Base-by-base conservation (phyloP, 2,888 invertebrate genomes). In the Ornithoptera alexandrae region DNA sequence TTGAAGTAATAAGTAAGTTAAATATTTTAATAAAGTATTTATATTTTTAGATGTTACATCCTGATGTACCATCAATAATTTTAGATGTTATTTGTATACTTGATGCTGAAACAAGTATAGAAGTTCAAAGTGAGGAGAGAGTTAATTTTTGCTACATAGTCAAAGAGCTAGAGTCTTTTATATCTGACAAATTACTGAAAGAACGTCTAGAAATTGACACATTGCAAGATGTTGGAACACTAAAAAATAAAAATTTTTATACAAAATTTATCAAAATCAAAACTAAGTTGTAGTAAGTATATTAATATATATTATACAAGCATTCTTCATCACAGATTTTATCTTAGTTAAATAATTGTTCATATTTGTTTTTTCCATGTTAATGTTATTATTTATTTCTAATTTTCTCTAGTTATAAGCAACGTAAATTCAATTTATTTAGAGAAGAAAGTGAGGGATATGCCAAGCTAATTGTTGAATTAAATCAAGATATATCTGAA, bases 381-480 rank as follows among this genome's bases (percentile, higher is more conserved):
- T 53, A 18, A 53, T 18, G n/a, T n/a, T 53, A 53, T 18, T 0
- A 53, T n/a, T n/a, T n/a, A 7, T 53, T 53, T 53, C 15, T 46
- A 46, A 58, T 58, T 72, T 72, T 71, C 94, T 95, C 73, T 88
- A 99, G 99, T 88, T 99, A 99, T 88, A 99, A 99, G 87, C 99
- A 99, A 89, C 96, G 98, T 79, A 99, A 99, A 84, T 99, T 99
- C 88, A 99, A 99, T 93, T 94, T 99, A 79, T 97, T 99, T 83
- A 95, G 99, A 68, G 99, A 99, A 92, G 99, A 99, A 93, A 98
- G 97, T 90, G 99, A 99, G 93, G 99, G 99, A 8, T 99, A 98
- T 93, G 97, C 99, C 2, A 99, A 99, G 88, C 93, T 99, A 62
- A 95, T 98, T 70, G 96, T 97, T 22, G 99, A 99, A 93, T 92